These are phyloP conservation scores for Lepidocyrtinus sp. DNA, from an alignment of 2,888 invertebrate species.

Conservation along the genomic window DNA sequence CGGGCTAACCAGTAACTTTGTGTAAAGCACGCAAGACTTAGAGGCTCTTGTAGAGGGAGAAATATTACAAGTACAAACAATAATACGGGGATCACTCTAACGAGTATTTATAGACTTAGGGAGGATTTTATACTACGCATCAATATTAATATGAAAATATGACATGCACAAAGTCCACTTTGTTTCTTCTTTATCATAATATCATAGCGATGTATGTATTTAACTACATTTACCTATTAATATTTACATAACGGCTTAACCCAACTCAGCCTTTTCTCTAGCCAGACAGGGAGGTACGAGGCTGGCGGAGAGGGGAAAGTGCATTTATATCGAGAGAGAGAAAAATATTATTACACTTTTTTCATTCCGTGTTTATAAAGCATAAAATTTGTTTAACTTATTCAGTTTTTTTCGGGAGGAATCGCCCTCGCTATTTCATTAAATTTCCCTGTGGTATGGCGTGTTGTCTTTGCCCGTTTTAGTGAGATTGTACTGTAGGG, in stretches of 20 bases:
- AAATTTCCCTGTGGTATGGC: conserved; percentile 29
- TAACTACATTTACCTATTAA: too few species aligned
- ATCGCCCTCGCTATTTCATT: conserved; percentile 2
- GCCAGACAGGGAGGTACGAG: not conserved
- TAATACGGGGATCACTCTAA: not conserved
- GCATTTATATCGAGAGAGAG: too few species aligned
- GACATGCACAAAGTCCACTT: not conserved
- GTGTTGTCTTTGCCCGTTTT: conserved; percentile 3
- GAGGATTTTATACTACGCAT: not conserved
- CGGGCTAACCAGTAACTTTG: conserved; percentile 42
- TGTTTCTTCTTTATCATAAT: not conserved
- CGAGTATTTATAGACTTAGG: not conserved
- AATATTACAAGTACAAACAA: conserved; percentile 7
- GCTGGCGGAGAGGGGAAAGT: not conserved
- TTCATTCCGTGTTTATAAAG: conserved; percentile 44
- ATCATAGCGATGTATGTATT: too few species aligned
- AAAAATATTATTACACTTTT: conserved; percentile 41
- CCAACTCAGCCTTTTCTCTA: not conserved
- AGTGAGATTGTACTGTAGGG: too few species aligned
- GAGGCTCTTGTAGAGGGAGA: too few species aligned
- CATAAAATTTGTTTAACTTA: conserved; percentile 57
- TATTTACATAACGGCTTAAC: not conserved
- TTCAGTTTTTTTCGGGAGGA: conserved; percentile 37
- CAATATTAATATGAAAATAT: not conserved
- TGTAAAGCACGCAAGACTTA: too few species aligned